Evolutionary conservation across 2,888 invertebrate genomes (phyloP).

Genomic region (Dryobotodes eremita): DNA sequence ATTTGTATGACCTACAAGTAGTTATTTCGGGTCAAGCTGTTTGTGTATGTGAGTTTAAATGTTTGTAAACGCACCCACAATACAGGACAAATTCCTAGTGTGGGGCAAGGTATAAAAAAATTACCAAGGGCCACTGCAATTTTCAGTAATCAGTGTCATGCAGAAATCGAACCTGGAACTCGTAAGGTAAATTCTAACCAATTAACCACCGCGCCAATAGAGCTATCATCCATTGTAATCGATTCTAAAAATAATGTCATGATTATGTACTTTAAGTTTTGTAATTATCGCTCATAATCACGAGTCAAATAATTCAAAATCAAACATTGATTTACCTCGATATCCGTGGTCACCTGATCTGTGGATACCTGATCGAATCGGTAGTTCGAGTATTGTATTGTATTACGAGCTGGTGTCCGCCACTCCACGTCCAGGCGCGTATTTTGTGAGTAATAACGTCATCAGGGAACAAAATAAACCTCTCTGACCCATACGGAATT

Average conservation of each 20-base stretch:
- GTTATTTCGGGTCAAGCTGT: too few relatives aligned
- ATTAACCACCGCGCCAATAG: too few relatives aligned
- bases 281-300: background rate
- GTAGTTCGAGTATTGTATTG: background rate
- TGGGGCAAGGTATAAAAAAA: too few relatives aligned
- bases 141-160: background rate
- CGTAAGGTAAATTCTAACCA: background rate
- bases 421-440: too few relatives aligned
- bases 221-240: background rate
- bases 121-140: background rate
- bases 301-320: background rate
- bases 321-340: background rate
- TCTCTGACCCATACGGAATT: slow-evolving; percentile 4
- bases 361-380: background rate
- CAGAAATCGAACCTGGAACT: background rate
- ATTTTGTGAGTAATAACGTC: slow-evolving; percentile 2
- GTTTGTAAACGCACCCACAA: too few relatives aligned
- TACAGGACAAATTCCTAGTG: too few relatives aligned
- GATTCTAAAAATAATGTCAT: background rate
- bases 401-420: background rate
- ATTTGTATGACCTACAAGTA: too few relatives aligned
- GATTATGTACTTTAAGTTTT: background rate
- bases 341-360: too few relatives aligned
- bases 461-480: slow-evolving; percentile 7
- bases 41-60: too few relatives aligned